A percentile compares a stretch with the other conserved stretches of the same genome.
Evolutionary conservation across 2,888 invertebrate species (phyloP).

Genomic region (Hyalella azteca): DNA sequence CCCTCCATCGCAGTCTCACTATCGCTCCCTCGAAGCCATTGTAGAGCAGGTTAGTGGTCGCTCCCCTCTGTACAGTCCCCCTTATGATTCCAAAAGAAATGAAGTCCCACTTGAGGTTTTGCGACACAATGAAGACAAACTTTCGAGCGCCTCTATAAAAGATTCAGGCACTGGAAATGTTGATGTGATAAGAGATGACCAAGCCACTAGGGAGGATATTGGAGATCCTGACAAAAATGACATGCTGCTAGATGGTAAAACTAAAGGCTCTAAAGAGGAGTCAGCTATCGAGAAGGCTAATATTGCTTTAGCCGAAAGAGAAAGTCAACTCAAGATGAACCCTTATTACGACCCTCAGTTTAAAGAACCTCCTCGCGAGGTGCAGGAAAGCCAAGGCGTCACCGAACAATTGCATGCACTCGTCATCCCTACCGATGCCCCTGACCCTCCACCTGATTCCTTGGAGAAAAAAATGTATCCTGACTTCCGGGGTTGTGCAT

Average conservation of each 20-base stretch:
- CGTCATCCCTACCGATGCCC: slow-evolving; percentile 45
- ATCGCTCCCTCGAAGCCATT: background rate
- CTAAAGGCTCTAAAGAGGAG: slow-evolving; percentile 22
- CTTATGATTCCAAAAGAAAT: background rate
- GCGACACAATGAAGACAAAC: background rate
- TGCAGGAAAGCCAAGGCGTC: slow-evolving; percentile 53
- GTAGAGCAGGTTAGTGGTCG: background rate
- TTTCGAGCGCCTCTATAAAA: background rate
- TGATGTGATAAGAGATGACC: background rate
- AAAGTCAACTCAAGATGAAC: slow-evolving; percentile 6
- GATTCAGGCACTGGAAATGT: background rate
- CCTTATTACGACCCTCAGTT: slow-evolving; percentile 33
- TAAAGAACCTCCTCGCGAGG: slow-evolving; percentile 53
- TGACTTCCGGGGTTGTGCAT: slow-evolving; percentile 47
- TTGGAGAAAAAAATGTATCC: slow-evolving; percentile 54
- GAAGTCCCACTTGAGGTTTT: background rate
- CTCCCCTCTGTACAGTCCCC: background rate
- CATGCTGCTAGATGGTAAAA: slow-evolving; percentile 12
- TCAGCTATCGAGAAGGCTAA: slow-evolving; percentile 4
- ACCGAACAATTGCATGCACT: slow-evolving; percentile 44
- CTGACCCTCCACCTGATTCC: slow-evolving; percentile 52
- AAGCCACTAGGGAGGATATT: background rate
- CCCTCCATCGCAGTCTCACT: background rate
- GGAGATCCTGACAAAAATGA: slow-evolving; percentile 17
- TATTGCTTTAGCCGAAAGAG: background rate